Conservation (phyloP, 2,113 vertebrate species). For the Semicossyphus pulcher region DNA sequence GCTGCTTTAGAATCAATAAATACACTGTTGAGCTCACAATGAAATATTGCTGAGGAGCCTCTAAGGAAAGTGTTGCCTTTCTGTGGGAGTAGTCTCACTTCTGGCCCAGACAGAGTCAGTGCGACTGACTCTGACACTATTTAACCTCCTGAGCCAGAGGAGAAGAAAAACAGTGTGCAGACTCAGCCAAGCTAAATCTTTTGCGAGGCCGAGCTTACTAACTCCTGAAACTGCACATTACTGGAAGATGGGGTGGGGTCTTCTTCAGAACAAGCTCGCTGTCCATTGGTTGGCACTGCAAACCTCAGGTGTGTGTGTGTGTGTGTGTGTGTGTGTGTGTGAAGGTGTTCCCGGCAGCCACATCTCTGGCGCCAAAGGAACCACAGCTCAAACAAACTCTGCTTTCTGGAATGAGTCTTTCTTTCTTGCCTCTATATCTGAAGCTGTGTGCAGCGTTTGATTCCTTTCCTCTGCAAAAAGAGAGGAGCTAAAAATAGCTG, state of each 20-base stretch:
- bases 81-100: slow-evolving; percentile 63
- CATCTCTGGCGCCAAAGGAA: slow-evolving; percentile 71
- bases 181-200: slow-evolving; percentile 72
- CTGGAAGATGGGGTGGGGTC: slow-evolving; percentile 55
- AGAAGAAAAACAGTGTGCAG: slow-evolving; percentile 65
- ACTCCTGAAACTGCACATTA: slow-evolving; percentile 71
- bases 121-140: slow-evolving; percentile 63
- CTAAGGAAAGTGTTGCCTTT: slow-evolving; percentile 46
- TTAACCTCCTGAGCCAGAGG: slow-evolving; percentile 72
- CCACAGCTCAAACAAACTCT: slow-evolving; percentile 77
- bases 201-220: slow-evolving; percentile 50
- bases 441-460: slow-evolving; percentile 47
- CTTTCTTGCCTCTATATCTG: slow-evolving; percentile 66
- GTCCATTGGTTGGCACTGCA: slow-evolving; percentile 59
- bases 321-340: slow-evolving; percentile 26
- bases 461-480: slow-evolving; percentile 61
- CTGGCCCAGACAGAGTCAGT: slow-evolving; percentile 61
- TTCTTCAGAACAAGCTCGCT: slow-evolving; percentile 36
- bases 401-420: slow-evolving; percentile 63
- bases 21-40: slow-evolving; percentile 20
- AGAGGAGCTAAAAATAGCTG: slow-evolving; percentile 69
- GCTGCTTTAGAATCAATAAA: slow-evolving; percentile 55
- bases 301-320: slow-evolving; percentile 72
- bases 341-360: slow-evolving; percentile 75
- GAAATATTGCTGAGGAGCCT: slow-evolving; percentile 47